Conservation (phyloP, 2,113 vertebrate genomes). For the Pterocles burchelli region DNA sequence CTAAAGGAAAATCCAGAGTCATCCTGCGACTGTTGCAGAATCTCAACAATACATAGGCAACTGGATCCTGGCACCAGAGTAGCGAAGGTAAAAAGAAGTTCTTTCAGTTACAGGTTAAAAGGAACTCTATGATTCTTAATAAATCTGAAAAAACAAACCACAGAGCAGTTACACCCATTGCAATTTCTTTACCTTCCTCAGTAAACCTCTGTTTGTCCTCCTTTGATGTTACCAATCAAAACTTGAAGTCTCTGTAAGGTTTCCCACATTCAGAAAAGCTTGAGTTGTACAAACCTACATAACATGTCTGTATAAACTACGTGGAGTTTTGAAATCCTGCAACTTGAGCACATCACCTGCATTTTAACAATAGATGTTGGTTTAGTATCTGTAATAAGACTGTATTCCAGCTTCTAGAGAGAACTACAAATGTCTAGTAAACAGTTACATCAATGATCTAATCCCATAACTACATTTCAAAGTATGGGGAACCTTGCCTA, state of each 20-base stretch:
- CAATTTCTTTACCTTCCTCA: constrained; percentile 57
- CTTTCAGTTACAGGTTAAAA: constrained; percentile 62
- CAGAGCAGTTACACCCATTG: constrained; percentile 41
- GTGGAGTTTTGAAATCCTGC: constrained; percentile 25
- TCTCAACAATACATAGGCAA: neutral
- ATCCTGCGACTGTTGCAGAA: neutral
- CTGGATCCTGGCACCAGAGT: constrained; percentile 31
- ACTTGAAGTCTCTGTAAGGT: constrained; percentile 4
- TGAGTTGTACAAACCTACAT: neutral
- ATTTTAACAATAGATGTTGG: neutral
- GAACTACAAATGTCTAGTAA: constrained; percentile 38
- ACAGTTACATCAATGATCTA: constrained; percentile 16
- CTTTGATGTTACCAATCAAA: constrained; percentile 26
- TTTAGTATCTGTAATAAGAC: neutral
- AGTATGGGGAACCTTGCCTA: neutral
- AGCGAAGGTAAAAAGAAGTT: constrained; percentile 72
- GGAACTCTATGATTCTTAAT: constrained; percentile 50
- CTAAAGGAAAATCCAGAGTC: neutral
- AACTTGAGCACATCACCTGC: neutral
- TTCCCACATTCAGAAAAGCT: constrained; percentile 12
- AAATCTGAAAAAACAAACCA: constrained; percentile 51
- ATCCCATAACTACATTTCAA: constrained; percentile 16
- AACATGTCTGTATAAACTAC: neutral
- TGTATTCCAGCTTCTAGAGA: constrained; percentile 11
- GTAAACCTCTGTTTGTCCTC: constrained; percentile 47